A percentile compares a stretch with the other conserved stretches of the same genome.
phyloP scores from a whole-genome alignment of 2,888 invertebrate genomes.

The Cheilosia vernalis region DNA sequence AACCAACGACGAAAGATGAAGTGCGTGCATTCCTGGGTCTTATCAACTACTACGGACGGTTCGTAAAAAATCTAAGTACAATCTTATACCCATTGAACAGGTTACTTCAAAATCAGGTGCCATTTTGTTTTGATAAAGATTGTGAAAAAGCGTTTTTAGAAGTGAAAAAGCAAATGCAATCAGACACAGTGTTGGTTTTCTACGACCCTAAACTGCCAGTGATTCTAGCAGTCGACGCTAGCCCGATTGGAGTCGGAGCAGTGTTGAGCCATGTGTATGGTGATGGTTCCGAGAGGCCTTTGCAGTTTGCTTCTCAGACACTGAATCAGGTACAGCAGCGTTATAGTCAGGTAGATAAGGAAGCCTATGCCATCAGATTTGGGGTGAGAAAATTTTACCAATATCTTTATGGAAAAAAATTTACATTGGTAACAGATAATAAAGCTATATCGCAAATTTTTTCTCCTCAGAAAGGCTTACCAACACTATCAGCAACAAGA shows the following conservation, averaged over 20 bases:
- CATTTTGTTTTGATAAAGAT: constrained; percentile 76
- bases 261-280: constrained; percentile 70
- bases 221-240: constrained; percentile 78
- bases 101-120: constrained; percentile 75
- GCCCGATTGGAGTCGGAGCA: constrained; percentile 76
- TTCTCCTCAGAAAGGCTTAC: background rate
- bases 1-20: constrained; percentile 76
- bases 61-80: constrained; percentile 77
- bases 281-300: constrained; percentile 78
- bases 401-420: constrained; percentile 76
- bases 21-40: constrained; percentile 77
- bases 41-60: constrained; percentile 79
- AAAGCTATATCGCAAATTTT: background rate
- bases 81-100: constrained; percentile 77
- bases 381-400: constrained; percentile 80
- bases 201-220: constrained; percentile 77
- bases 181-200: constrained; percentile 76
- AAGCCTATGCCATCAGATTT: constrained; percentile 77
- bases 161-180: constrained; percentile 76
- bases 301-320: constrained; percentile 80
- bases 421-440: constrained; percentile 29
- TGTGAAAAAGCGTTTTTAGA: constrained; percentile 76
- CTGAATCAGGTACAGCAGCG: constrained; percentile 76
- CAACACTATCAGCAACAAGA: no score
- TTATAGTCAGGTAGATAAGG: constrained; percentile 76